Conservation (phyloP, 2,113 vertebrate species). For the Cyprinodon tularosa region DNA sequence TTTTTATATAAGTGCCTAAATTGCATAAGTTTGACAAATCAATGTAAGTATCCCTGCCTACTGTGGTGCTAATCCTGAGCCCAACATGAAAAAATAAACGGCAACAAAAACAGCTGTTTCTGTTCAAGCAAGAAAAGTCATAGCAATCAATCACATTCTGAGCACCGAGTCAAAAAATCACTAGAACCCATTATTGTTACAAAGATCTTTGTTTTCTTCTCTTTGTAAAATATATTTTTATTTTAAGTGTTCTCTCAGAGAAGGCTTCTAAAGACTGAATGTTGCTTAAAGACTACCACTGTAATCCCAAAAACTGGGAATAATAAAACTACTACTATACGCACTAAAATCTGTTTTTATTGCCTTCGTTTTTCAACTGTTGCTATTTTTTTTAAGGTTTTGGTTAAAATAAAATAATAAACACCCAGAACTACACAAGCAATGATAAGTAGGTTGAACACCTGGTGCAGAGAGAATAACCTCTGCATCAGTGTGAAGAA, state of each 20-base stretch:
- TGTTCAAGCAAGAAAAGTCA: conserved; percentile 8
- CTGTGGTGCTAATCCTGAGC: conserved; percentile 60
- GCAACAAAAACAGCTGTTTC: conserved; percentile 9
- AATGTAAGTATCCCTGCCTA: conserved; percentile 31
- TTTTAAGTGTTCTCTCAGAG: conserved; percentile 63
- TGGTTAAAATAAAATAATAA: too few relatives aligned
- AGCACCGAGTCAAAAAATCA: conserved; percentile 31
- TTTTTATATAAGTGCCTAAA: conserved; percentile 77
- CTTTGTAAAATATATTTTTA: conserved; percentile 40
- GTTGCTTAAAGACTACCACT: conserved; percentile 77
- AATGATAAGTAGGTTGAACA: too few relatives aligned
- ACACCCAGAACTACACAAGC: too few relatives aligned
- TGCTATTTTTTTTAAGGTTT: not conserved
- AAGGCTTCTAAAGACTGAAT: conserved; percentile 58
- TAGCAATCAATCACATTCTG: not conserved
- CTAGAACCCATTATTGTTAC: conserved; percentile 21
- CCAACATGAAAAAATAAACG: conserved; percentile 13
- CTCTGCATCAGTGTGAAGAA: too few relatives aligned
- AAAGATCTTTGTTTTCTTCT: conserved; percentile 30
- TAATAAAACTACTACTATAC: conserved; percentile 84
- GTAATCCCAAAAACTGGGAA: conserved; percentile 76
- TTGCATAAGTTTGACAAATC: conserved; percentile 71
- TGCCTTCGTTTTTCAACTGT: not conserved
- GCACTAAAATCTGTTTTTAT: conserved; percentile 59
- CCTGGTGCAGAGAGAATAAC: too few relatives aligned